Base-by-base conservation (phyloP, 1,140 invertebrate genomes). In the Adoxophyes honmai region DNA sequence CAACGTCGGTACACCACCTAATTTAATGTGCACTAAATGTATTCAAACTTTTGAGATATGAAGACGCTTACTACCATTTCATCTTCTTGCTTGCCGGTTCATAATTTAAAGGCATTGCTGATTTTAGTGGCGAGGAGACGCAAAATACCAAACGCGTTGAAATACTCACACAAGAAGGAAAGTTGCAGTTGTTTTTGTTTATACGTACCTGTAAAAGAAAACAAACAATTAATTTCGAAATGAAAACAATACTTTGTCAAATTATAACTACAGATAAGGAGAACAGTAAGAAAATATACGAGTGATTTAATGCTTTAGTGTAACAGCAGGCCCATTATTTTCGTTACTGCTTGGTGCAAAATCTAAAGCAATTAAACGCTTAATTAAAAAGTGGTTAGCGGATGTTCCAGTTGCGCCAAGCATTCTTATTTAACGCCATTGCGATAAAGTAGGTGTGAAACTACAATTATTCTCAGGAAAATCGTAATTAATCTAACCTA, bases 1-100 rank as follows among this genome's bases (percentile, higher is more conserved):
- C 61, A 38, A 59, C 56, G 64, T 68, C 42, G 70, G 69, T 68
- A 78, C 73, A 72, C 70, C 78, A 79, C 79, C 71, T 81, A 81
- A 81, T 76, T 48, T 48, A 21, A 18, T 48, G 42, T 48, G 42
- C 18, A 48, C 42, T 21, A 44, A 42, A 42, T 28, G 42, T 4
- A 16, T 48, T 48, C 6, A 48, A 28, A 48, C 21, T 28, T 28
- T 28, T 28, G 21, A 28, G 21, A 28, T 28, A 28, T 28, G 21
- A 6, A 28, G 21, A 28, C 21, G 6, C 21, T 28, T 28, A 28
- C 21, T 28, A 28, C 21, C 21, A 28, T 28, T 28, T 28, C 21
- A 28, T 28, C 21, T 28, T 28, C 21, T 28, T 28, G 21, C 21
- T 28, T 28, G 21, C 21, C 21, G 2, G 21, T 28, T 28, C 21